phyloP scores from a whole-genome alignment of 2,888 invertebrate species.

The Lithodes maja region DNA sequence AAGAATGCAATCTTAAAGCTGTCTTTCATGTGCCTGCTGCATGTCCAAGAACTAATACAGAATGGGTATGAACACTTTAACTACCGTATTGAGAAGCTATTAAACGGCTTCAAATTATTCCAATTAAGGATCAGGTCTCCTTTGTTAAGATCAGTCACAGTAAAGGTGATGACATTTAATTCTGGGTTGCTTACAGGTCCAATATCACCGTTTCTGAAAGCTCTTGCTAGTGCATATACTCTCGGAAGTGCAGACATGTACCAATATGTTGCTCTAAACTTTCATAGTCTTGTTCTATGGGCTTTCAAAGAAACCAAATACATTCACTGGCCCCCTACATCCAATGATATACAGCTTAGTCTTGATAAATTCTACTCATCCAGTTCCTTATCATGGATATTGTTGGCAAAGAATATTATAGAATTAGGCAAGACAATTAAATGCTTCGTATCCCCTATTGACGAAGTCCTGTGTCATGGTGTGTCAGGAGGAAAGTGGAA shows the following conservation, averaged over 20 bases:
- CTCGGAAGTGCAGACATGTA: slow-evolving; percentile 16
- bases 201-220: background rate
- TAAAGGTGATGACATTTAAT: background rate
- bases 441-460: background rate
- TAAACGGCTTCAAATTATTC: background rate
- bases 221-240: background rate
- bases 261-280: background rate
- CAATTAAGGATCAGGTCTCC: background rate
- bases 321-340: background rate
- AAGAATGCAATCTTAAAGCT: background rate
- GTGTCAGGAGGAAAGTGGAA: slow-evolving; percentile 1
- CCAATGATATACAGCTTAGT: background rate
- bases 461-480: background rate
- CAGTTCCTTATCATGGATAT: background rate
- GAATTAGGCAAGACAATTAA: background rate
- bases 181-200: background rate
- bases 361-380: background rate
- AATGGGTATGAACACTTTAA: background rate
- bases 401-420: background rate
- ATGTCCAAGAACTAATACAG: slow-evolving; percentile 3
- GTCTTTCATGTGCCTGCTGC: slow-evolving; percentile 7
- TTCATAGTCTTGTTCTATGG: slow-evolving; percentile 12
- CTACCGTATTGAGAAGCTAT: background rate
- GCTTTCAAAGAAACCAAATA: background rate
- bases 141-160: background rate